Evolutionary conservation across 2,113 vertebrate genomes (phyloP), one percentile per base, ranked within the genome.

Genomic region (Mus pahari): DNA sequence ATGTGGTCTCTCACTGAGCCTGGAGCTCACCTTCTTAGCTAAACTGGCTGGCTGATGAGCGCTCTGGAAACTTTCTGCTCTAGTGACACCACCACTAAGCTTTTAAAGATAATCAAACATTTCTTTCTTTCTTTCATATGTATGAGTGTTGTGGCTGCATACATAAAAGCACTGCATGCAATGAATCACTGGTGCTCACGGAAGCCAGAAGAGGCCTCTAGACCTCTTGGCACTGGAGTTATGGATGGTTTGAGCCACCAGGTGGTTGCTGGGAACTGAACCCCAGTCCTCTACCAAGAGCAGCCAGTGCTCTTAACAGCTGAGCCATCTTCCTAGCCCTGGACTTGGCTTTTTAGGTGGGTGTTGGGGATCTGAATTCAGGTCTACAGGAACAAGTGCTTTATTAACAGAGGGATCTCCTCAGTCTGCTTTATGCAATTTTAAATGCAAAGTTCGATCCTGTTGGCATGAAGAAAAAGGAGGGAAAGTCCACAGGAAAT

Each of bases 361-460:
- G 7, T 66, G 3, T 26, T 83, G 81, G 20, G 36, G 12, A 19
- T 64, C 60, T 33, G 39, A 45, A 66, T 16, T 86, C 28, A 66
- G 16, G 24, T 19, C 20, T 14, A 1, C 7, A 36, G 83, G 39
- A 82, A 16, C 60, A 33, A 12, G 62, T 19, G 33, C 60, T 16
- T 33, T 42, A 42, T 7, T 14, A 28, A 9, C n/a, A 14, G 12
- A 42, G 81, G 7, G 4, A 31, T 4, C 26, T 17, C 81, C 24
- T 16, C 58, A 86, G 9, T 19, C 60, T 14, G 13, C 12, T 55
- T 91, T 58, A 22, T n/a, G 24, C 36, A 68, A 50, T 86, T 96
- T 91, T 45, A 92, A 96, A 79, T 36, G 10, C 10, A 62, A n/a
- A 97, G 60, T 42, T 55, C 39, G 53, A 17, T 73, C 75, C 31